Evolutionary conservation across 2,797 vertebrate species (phyloP), one percentile per base, ranked within the genome.

Genomic region (Melanotaenia trifasciata): DNA sequence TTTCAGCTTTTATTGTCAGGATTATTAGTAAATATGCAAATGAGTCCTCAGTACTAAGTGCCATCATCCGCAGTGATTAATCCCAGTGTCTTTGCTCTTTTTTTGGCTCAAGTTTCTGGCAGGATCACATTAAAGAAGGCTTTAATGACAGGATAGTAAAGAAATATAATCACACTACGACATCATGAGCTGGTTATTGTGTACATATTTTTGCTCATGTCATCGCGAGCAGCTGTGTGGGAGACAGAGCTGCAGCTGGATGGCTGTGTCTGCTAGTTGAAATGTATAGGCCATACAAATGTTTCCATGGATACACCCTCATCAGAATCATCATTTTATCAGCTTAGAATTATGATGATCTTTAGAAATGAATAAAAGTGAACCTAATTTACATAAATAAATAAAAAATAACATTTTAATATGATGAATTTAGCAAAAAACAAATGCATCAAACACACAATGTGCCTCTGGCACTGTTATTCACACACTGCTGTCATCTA

Each of bases 1-100:
- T 72, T 79, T 75, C 64, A 56, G 32, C 70, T 69, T 80, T 81
- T 73, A 81, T 70, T 70, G 1, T 72, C 75, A 89, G 74, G 60
- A 59, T 92, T 88, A 93, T 92, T 91, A 92, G 81, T 74, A 74
- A 87, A 91, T 88, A 90, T 91, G 89, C 79, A 93, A 93, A 95
- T 94, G 76, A 74, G 1, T 86, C 45, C 57, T 81, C 68, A 65
- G 81, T 70, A 66, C 67, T 81, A 60, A 84, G 82, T 62, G 58
- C 70, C 80, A 76, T 90, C 65, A 80, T 90, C 91, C 81, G 53
- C 72, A 86, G 83, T 60, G 78, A 81, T 92, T 90, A 90, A 88
- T 81, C 89, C 84, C 82, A 24, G 81, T 87, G 84, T 89, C 84
- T 79, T 67, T 64, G 59, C 70, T 74, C 51, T 72, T 66, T 79